These are phyloP conservation scores for Onychostoma macrolepis DNA, from an alignment of 2,113 vertebrate genomes.

Conservation along the genomic window DNA sequence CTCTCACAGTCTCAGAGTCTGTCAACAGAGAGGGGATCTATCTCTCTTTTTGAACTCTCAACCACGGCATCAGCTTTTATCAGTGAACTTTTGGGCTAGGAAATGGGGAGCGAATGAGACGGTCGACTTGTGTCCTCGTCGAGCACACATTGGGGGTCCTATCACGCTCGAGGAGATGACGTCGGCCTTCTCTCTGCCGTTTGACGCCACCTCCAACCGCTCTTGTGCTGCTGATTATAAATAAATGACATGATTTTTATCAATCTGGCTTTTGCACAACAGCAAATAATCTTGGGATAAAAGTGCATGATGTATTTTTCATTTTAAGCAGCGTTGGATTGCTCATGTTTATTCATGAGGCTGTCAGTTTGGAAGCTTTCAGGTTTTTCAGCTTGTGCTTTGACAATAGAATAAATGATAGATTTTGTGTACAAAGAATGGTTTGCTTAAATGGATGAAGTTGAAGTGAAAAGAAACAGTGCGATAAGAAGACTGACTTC, in stretches of 20 bases:
- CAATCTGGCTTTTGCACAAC: conserved; percentile 27
- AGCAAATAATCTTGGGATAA: conserved; percentile 50
- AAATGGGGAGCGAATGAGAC: conserved; percentile 63
- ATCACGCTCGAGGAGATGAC: background rate
- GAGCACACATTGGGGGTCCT: conserved; percentile 12
- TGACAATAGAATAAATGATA: conserved; percentile 54
- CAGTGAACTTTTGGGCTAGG: conserved; percentile 68
- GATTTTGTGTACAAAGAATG: conserved; percentile 44
- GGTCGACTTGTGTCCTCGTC: conserved; percentile 38
- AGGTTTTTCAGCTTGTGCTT: conserved; percentile 40
- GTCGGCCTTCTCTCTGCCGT: background rate
- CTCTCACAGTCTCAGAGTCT: conserved; percentile 65
- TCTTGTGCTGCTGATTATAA: conserved; percentile 45
- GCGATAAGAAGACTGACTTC: conserved; percentile 28
- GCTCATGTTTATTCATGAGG: conserved; percentile 58
- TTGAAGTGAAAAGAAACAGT: conserved; percentile 29
- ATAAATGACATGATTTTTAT: conserved; percentile 48
- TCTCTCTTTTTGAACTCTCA: conserved; percentile 71
- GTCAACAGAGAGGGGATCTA: conserved; percentile 74
- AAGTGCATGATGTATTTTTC: conserved; percentile 40
- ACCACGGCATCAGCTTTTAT: conserved; percentile 71
- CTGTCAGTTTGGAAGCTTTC: conserved; percentile 53
- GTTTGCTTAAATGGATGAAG: conserved; percentile 28
- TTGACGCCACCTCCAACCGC: background rate
- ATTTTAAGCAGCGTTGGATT: conserved; percentile 46